A percentile compares a stretch with the other conserved stretches of the same genome.
Evolutionary conservation across 2,888 invertebrate species (phyloP).

Genomic region (Diloba caeruleocephala): DNA sequence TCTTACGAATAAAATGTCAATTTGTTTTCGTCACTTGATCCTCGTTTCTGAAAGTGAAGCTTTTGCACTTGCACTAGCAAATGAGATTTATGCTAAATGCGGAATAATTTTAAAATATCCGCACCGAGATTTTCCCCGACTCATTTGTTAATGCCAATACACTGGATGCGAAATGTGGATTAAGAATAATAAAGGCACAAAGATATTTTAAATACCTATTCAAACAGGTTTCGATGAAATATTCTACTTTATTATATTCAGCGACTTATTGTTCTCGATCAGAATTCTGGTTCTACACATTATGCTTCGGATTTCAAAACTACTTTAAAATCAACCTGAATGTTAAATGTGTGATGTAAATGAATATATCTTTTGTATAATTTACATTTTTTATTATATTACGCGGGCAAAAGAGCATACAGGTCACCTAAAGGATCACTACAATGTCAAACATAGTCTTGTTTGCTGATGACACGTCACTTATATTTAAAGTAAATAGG

Average conservation of each 20-base stretch:
- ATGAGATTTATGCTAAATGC: slow-evolving; percentile 43
- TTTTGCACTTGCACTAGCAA: slow-evolving; percentile 37
- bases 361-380: no score
- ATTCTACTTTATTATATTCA: slow-evolving; percentile 13
- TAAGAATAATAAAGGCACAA: slow-evolving; percentile 19
- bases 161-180: slow-evolving; percentile 5
- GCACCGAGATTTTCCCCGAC: slow-evolving; percentile 24
- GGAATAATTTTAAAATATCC: slow-evolving; percentile 39
- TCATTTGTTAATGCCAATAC: slow-evolving; percentile 36
- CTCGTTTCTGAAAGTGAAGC: slow-evolving; percentile 31
- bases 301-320: slow-evolving; percentile 18
- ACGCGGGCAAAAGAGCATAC: no score
- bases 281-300: slow-evolving; percentile 17
- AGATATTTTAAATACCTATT: no score
- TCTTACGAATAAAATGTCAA: slow-evolving; percentile 30
- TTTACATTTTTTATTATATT: no score
- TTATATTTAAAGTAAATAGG: no score
- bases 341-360: no score
- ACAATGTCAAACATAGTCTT: no score
- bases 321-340: slow-evolving; percentile 28
- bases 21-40: slow-evolving; percentile 36
- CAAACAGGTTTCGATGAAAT: slow-evolving; percentile 8
- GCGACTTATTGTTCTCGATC: slow-evolving; percentile 19
- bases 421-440: no score
- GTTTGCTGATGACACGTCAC: no score